Evolutionary conservation across 2,888 invertebrate species (phyloP).

Genomic region (Uropetala carovei): DNA sequence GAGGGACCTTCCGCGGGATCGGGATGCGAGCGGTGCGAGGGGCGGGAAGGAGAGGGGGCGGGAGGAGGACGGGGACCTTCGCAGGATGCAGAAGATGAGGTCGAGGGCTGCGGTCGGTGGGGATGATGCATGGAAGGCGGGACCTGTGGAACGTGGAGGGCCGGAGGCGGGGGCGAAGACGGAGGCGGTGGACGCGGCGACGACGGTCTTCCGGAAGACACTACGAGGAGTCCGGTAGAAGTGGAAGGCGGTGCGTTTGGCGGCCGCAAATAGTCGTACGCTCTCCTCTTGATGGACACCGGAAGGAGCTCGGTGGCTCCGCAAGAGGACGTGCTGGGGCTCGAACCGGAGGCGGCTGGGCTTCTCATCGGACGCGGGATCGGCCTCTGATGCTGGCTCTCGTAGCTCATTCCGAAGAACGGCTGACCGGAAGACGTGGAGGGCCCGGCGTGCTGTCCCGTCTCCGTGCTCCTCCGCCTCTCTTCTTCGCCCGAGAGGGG

Average conservation of each 20-base stretch:
- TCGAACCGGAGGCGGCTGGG: conserved; percentile 83
- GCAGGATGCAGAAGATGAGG: conserved; percentile 68
- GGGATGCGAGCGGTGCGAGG: not conserved
- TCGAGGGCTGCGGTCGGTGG: conserved; percentile 66
- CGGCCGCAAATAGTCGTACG: conserved; percentile 75
- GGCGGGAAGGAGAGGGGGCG: conserved; percentile 65
- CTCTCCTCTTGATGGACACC: conserved; percentile 77
- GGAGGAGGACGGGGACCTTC: conserved; percentile 67
- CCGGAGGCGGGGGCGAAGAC: conserved; percentile 45
- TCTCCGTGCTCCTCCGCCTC: conserved; percentile 14
- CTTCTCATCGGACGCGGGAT: conserved; percentile 80
- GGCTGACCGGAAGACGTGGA: conserved; percentile 71
- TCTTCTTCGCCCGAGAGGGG: conserved; percentile 39
- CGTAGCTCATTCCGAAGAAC: conserved; percentile 82
- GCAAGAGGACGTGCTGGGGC: conserved; percentile 73
- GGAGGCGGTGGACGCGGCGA: conserved; percentile 56
- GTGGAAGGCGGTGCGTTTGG: conserved; percentile 67
- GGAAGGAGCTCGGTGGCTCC: conserved; percentile 74
- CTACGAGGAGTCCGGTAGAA: conserved; percentile 70
- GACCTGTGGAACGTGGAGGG: conserved; percentile 69
- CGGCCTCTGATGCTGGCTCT: conserved; percentile 72
- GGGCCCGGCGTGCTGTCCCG: conserved; percentile 67
- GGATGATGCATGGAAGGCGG: conserved; percentile 68
- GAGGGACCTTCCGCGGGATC: conserved; percentile 27
- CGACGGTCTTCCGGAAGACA: conserved; percentile 66